Base-by-base conservation (phyloP, 2,797 vertebrate species). In the Scleropages formosus region DNA sequence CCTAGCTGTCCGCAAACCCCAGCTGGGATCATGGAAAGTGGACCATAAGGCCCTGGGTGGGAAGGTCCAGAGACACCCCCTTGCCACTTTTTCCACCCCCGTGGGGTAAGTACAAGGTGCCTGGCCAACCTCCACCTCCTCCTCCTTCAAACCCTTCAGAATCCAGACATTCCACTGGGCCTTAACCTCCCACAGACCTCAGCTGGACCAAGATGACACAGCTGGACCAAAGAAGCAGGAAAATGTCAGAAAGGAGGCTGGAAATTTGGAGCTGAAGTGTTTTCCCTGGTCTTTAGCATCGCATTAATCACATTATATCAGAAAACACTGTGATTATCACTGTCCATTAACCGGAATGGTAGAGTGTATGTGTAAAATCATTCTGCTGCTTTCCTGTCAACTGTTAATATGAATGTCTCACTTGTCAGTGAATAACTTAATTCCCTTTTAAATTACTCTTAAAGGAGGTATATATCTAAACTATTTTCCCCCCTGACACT, bases 361-460 rank as follows among this genome's bases (percentile, higher is more conserved):
- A 20, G 49, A 71, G 56, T 22, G 56, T 53, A 71, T 18, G 68
- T 71, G 68, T 58, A 51, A 71, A 68, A 58, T 56, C 68, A 71
- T 49, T 70, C n/a, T 22, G 46, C 68, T 71, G 26, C 51, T 31
- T 71, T 68, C 68, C n/a, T 31, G 15, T n/a, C 68, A 71, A 56
- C 53, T 26, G 24, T 49, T 47, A 71, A 58, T 13, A 51, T 51
- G 26, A 53, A 58, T n/a, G 24, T 71, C 68, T 71, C 68, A 31
- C 68, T 31, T 73, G 59, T 39, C 27, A 24, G 46, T 73, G 22
- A 61, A 73, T 73, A 73, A 73, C 62, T 73, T 44, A 73, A 46
- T 46, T 31, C 58, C 58, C 20, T 73, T 46, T 31, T 51, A 73
- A 61, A 61, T 27, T 56, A 26, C 27, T 71, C 68, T 58, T 71